A percentile compares a stretch with the other conserved stretches of the same genome.
Conservation (phyloP, 2,888 invertebrate species). For the Meandrusa payeni region DNA sequence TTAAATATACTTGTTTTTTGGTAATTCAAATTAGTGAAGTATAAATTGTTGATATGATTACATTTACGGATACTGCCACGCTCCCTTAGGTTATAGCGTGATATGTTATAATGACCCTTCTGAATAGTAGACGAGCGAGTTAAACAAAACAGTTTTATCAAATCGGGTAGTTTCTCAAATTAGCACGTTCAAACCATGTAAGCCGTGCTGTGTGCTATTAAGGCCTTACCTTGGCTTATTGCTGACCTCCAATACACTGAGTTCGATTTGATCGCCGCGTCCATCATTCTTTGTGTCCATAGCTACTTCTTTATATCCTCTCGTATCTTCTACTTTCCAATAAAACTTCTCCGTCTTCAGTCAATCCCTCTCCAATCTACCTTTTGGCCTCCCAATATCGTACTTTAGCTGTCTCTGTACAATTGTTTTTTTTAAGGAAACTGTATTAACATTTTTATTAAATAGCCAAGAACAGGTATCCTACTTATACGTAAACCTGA, state of each 20-base stretch:
- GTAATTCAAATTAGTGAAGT: too few species aligned
- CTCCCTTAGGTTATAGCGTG: too few species aligned
- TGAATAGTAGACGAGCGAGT: too few species aligned
- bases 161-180: too few species aligned
- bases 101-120: too few species aligned
- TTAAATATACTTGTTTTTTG: too few species aligned
- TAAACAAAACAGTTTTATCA: too few species aligned
- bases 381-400: conserved; percentile 31
- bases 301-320: conserved; percentile 28
- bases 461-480: conserved; percentile 53
- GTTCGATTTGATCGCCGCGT: conserved; percentile 65
- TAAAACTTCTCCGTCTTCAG: conserved; percentile 33
- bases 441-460: conserved; percentile 66
- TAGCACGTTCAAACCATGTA: too few species aligned
- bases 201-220: too few species aligned
- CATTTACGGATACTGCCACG: too few species aligned
- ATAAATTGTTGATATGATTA: too few species aligned
- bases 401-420: too few species aligned
- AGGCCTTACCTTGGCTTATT: conserved; percentile 60
- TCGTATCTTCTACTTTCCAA: conserved; percentile 12
- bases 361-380: conserved; percentile 26
- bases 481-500: conserved; percentile 47
- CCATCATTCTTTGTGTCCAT: conserved; percentile 68
- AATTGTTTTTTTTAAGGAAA: conserved; percentile 51
- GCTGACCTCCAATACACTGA: conserved; percentile 65